These are phyloP conservation scores for Gymnothorax javanicus DNA, from an alignment of 2,797 vertebrate species.

Conservation along the genomic window DNA sequence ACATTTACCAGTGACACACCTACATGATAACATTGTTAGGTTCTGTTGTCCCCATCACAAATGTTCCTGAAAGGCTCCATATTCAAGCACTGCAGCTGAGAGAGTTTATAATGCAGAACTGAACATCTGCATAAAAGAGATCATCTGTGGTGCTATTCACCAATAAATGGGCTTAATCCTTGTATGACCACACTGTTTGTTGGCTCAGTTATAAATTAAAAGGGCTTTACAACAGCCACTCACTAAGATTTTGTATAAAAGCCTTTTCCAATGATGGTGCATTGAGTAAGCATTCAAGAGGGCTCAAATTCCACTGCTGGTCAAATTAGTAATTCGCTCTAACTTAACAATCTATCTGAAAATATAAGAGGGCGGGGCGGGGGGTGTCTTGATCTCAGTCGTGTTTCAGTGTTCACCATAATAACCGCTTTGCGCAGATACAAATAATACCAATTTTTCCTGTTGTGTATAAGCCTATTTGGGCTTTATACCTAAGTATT, in stretches of 20 bases:
- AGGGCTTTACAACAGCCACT: not conserved
- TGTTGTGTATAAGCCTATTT: too few species aligned
- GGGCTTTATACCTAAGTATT: too few species aligned
- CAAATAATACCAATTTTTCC: too few species aligned
- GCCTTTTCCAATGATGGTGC: too few species aligned
- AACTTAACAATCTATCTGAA: conserved; percentile 7
- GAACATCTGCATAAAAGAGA: not conserved
- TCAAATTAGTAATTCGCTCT: conserved; percentile 6
- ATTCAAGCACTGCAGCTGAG: not conserved
- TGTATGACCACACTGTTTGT: not conserved
- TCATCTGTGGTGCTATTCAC: not conserved
- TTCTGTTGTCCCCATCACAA: too few species aligned
- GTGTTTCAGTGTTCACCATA: too few species aligned
- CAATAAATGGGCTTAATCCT: not conserved
- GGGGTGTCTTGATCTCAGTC: not conserved
- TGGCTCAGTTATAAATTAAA: not conserved
- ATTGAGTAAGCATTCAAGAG: not conserved
- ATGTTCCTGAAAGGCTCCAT: not conserved
- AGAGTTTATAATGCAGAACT: not conserved
- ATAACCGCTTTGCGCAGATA: too few species aligned
- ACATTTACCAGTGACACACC: too few species aligned
- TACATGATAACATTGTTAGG: too few species aligned
- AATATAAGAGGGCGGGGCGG: not conserved
- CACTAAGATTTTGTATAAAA: not conserved
- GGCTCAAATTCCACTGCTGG: not conserved